Evolutionary conservation across 2,113 vertebrate species (phyloP), one percentile per base, ranked within the genome.

Genomic region (Picathartes gymnocephalus): DNA sequence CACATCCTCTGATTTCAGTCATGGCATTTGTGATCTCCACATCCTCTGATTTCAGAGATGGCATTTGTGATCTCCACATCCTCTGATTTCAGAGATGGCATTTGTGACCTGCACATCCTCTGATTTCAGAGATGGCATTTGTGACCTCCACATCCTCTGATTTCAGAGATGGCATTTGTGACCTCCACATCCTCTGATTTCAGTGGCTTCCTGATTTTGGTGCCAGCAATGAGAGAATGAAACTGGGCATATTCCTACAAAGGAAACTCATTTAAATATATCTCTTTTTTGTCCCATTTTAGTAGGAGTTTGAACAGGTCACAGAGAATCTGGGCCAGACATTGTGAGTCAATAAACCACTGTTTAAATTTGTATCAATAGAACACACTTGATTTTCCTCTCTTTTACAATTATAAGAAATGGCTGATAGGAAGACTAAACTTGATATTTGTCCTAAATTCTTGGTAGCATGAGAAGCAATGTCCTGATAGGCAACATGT

Each of bases 231-330:
- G 15, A 47, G 17, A n/a, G 3, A 10, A 8, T 35, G 35, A 80
- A 56, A 48, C 10, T 76, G 39, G 27, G 3, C 7, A 24, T 9
- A 48, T 35, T 30, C 18, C n/a, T 62, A 39, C 24, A 37, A n/a
- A 81, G 31, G 31, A 39, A 62, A 30, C 7, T 50, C 10, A 4
- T 4, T 13, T 7, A 22, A 37, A 23, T 65, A 2, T 7, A 4
- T 42, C 0, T 37, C 2, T 25, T 1, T 7, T 33, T 24, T 9
- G 50, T 45, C n/a, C 21, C 3, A 4, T 45, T 24, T 15, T 14
- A 60, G 2, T 20, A 39, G 37, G 21, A 39, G 8, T 88, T 57
- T 83, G 60, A 68, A 3, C 15, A n/a, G 24, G 23, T 62, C 22
- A 13, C 18, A 51, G 23, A 35, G 22, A 42, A 45, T 85, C 42